These are phyloP conservation scores for Venusia cambrica DNA, from an alignment of 2,888 invertebrate genomes.

Conservation along the genomic window DNA sequence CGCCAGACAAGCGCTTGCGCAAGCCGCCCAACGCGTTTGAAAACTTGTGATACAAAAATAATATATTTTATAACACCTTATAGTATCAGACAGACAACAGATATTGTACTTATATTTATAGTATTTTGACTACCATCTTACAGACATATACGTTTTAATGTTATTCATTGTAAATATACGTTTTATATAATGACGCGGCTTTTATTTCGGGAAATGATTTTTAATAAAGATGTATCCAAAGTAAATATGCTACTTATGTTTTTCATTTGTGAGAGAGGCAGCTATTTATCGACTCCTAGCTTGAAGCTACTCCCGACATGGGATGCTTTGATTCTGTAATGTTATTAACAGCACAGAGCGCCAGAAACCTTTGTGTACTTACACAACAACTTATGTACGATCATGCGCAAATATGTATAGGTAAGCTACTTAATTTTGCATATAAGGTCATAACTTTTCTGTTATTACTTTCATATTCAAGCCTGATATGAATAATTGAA, in stretches of 20 bases:
- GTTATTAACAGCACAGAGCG: no score
- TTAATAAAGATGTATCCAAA: slow-evolving; percentile 68
- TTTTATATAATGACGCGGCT: slow-evolving; percentile 55
- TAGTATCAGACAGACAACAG: slow-evolving; percentile 6
- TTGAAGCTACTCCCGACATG: no score
- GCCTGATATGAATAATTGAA: no score
- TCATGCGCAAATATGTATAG: no score
- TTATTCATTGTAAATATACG: slow-evolving; percentile 59
- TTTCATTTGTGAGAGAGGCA: no score
- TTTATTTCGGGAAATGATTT: slow-evolving; percentile 50
- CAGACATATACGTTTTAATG: slow-evolving; percentile 34
- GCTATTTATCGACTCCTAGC: no score
- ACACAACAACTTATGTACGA: no score
- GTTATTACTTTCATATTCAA: no score
- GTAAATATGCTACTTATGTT: slow-evolving; percentile 6
- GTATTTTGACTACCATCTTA: slow-evolving; percentile 6
- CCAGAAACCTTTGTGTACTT: no score
- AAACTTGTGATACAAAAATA: slow-evolving; percentile 5
- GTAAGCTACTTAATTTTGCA: no score
- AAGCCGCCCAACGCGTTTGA: slow-evolving; percentile 16
- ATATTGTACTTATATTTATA: slow-evolving; percentile 1
- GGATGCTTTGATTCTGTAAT: no score
- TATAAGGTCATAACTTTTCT: no score
- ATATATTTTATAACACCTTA: slow-evolving; percentile 7
- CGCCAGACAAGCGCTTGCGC: slow-evolving; percentile 39